Conservation (phyloP, 2,113 vertebrate genomes). For the Colistium nudipinnis region DNA sequence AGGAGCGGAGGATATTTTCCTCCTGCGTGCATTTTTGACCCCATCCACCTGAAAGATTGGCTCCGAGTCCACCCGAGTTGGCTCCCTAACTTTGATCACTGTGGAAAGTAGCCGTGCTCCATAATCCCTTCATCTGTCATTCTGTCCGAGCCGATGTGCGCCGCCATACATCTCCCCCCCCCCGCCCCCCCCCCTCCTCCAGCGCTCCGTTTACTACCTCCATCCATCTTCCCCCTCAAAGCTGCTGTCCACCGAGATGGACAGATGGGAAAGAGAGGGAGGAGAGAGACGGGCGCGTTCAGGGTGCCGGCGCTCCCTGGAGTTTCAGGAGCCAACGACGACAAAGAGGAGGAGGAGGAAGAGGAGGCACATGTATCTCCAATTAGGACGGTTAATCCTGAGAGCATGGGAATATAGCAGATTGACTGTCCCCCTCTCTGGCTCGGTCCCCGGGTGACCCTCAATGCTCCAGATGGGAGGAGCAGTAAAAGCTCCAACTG, state of each 20-base stretch:
- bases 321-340: too few relatives aligned
- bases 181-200: slow-evolving; percentile 39
- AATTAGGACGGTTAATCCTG: slow-evolving; percentile 52
- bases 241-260: slow-evolving; percentile 44
- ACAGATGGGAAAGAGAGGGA: slow-evolving; percentile 56
- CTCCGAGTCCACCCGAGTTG: slow-evolving; percentile 39
- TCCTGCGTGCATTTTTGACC: slow-evolving; percentile 44
- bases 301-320: slow-evolving; percentile 17
- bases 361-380: slow-evolving; percentile 43
- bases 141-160: slow-evolving; percentile 67
- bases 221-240: slow-evolving; percentile 66
- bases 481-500: slow-evolving; percentile 54
- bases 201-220: slow-evolving; percentile 46
- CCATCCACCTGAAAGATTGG: slow-evolving; percentile 36
- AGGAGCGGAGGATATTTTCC: slow-evolving; percentile 52
- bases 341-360: slow-evolving; percentile 30
- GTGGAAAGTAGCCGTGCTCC: slow-evolving; percentile 67
- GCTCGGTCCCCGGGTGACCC: slow-evolving; percentile 54
- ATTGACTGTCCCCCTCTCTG: slow-evolving; percentile 59
- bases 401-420: slow-evolving; percentile 26
- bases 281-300: slow-evolving; percentile 26
- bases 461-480: slow-evolving; percentile 41
- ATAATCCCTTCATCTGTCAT: slow-evolving; percentile 79
- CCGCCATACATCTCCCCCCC: slow-evolving; percentile 72
- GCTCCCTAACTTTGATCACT: slow-evolving; percentile 69